Evolutionary conservation across 2,888 invertebrate genomes (phyloP), one percentile per base, ranked within the genome.

Genomic region (Lasius fuliginosus): DNA sequence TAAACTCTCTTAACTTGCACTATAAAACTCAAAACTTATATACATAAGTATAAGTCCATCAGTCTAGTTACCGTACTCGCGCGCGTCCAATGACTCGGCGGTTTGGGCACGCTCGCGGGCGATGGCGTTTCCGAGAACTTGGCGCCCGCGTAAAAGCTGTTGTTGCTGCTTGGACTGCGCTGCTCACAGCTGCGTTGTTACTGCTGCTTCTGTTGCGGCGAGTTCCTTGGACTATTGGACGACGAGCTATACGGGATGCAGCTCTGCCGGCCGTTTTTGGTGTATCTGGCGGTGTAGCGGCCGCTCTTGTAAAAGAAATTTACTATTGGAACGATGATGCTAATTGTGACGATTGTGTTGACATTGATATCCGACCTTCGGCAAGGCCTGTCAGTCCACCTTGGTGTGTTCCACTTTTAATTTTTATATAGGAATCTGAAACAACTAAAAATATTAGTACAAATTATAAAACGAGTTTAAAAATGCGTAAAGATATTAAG

Each of bases 81-180:
- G n/a, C n/a, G n/a, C n/a, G 97, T 96, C 98, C 98, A 98, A 95
- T 97, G 97, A 89, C 96, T 96, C 85, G 98, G 98, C 92, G 98
- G 98, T 94, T 97, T 97, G 85, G 98, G 98, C 93, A 98, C 95
- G 88, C 97, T 97, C 91, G 97, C 96, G 65, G 98, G 97, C 83
- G 97, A 96, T 74, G 98, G 98, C 81, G 98, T 97, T 91, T 97
- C 97, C 93, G 97, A 97, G 96, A 98, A 98, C 95, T 98, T 98
- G 94, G 97, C 97, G 93, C 97, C 97, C 88, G 98, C 98, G 84
- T 94, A 95, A 82, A 93, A 94, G 86, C 91, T 92, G 90, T 91
- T 91, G 89, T 92, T 93, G 18, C 93, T 92, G 23, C 94, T 92
- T 60, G 94, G 94, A 88, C 94, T 94, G 56, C 75, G 69, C 5